A percentile compares a stretch with the other conserved stretches of the same genome.
phyloP scores from a whole-genome alignment of 2,797 vertebrate genomes.

The Typhlichthys subterraneus region DNA sequence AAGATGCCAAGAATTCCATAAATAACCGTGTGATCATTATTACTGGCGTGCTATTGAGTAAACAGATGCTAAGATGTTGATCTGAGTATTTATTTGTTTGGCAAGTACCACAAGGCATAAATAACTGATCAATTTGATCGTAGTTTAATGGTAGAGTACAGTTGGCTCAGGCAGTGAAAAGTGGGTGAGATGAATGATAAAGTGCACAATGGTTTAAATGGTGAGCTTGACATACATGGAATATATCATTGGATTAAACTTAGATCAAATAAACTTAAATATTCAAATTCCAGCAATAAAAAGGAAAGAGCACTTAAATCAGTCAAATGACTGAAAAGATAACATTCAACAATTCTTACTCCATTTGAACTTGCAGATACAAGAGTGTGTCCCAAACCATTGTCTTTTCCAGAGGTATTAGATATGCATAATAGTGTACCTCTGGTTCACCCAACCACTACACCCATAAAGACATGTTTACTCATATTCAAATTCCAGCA shows the following conservation, averaged over 20 bases:
- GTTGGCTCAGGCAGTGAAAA: slow-evolving; percentile 58
- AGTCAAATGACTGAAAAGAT: slow-evolving; percentile 18
- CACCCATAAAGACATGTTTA: slow-evolving; percentile 11
- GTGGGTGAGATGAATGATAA: slow-evolving; percentile 54
- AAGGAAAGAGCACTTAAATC: slow-evolving; percentile 29
- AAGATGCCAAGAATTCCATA: neutral
- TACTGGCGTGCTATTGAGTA: slow-evolving; percentile 16
- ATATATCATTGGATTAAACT: slow-evolving; percentile 10
- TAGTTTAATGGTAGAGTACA: slow-evolving; percentile 31
- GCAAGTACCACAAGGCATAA: slow-evolving; percentile 20
- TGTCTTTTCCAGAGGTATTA: slow-evolving; percentile 32
- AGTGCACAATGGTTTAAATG: slow-evolving; percentile 44
- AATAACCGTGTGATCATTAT: neutral
- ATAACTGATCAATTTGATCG: slow-evolving; percentile 30
- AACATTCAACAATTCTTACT: slow-evolving; percentile 33
- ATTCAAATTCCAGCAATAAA: slow-evolving; percentile 45
- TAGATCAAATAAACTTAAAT: neutral
- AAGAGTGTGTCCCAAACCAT: slow-evolving; percentile 44
- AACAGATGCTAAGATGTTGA: slow-evolving; percentile 16
- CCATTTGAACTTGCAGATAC: slow-evolving; percentile 44
- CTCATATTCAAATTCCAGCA: too few species aligned
- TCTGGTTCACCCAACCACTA: slow-evolving; percentile 33
- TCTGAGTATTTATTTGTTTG: slow-evolving; percentile 57
- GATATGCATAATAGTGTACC: slow-evolving; percentile 43
- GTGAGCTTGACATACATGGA: slow-evolving; percentile 35